Conservation (phyloP, 1,140 invertebrate genomes). For the Penaeus japonicus region DNA sequence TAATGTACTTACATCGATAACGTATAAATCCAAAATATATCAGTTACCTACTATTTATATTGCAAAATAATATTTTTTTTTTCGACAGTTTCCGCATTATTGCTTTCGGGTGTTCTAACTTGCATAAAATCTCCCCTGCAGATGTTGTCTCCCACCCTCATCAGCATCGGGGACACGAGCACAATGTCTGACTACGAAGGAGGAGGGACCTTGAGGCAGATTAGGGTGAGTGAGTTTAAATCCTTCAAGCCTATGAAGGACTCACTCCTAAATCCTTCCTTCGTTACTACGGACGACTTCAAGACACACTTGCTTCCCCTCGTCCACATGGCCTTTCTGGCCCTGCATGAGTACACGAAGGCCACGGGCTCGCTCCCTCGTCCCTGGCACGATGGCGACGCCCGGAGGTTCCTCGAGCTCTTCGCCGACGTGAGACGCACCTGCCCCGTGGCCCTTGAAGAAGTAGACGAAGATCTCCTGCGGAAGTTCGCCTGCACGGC, state of each 20-base stretch:
- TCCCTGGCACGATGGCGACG: constrained; percentile 82
- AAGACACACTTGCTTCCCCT: constrained; percentile 91
- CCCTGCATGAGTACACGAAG: constrained; percentile 78
- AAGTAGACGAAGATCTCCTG: constrained; percentile 78
- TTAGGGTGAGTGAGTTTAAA: constrained; percentile 92
- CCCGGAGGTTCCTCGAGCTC: constrained; percentile 76
- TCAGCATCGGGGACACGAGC: constrained; percentile 94
- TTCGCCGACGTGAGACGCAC: constrained; percentile 70
- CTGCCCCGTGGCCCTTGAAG: constrained; percentile 71
- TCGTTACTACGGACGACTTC: constrained; percentile 88
- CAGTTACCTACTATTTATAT: no score
- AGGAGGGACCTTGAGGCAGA: constrained; percentile 92
- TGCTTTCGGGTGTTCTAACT: not conserved
- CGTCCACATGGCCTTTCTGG: constrained; percentile 86
- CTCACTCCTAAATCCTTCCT: constrained; percentile 82
- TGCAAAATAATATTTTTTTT: no score
- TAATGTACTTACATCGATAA: no score
- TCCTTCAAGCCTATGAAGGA: constrained; percentile 82
- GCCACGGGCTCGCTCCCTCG: constrained; percentile 72
- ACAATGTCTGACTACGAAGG: constrained; percentile 66
- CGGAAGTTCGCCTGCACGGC: constrained; percentile 77
- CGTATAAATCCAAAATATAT: no score
- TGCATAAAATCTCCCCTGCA: not conserved
- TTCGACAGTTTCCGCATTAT: no score
- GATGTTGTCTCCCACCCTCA: constrained; percentile 92